phyloP scores from a whole-genome alignment of 2,797 vertebrate species.

The Sebastes oblongus region DNA sequence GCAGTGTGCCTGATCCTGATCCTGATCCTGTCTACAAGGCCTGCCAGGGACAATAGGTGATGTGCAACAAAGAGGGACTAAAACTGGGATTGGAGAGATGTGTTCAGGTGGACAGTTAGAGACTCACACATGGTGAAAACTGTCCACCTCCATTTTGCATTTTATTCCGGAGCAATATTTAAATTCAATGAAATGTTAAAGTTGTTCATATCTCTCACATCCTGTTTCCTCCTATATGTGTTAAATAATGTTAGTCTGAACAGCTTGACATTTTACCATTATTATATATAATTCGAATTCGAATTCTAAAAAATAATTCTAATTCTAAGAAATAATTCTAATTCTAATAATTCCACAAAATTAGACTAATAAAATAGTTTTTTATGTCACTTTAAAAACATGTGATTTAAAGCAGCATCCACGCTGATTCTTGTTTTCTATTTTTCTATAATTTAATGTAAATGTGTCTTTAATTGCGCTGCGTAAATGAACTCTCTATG shows the following conservation, averaged over 20 bases:
- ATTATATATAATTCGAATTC: not conserved
- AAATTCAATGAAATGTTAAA: slow-evolving; percentile 9
- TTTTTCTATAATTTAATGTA: slow-evolving; percentile 27
- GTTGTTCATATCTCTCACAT: not conserved
- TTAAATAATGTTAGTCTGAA: slow-evolving; percentile 27
- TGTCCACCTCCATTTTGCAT: slow-evolving; percentile 8
- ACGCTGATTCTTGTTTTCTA: not conserved
- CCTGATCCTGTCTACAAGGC: slow-evolving; percentile 29
- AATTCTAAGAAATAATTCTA: not conserved
- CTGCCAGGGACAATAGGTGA: slow-evolving; percentile 56
- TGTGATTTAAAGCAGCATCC: not conserved
- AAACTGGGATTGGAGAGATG: slow-evolving; percentile 8
- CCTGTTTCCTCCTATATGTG: not conserved
- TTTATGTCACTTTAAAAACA: not conserved
- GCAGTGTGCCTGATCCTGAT: slow-evolving; percentile 37
- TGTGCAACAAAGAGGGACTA: slow-evolving; percentile 48
- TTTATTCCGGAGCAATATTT: not conserved
- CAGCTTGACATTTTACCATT: not conserved
- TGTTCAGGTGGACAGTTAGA: slow-evolving; percentile 33
- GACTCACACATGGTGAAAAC: not conserved
- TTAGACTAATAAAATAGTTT: not conserved
- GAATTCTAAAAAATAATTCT: not conserved
- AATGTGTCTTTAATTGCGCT: slow-evolving; percentile 42
- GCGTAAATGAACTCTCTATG: slow-evolving; percentile 15
- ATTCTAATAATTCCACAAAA: not conserved